Evolutionary conservation across 2,888 invertebrate species (phyloP).

Genomic region (Erebia epiphron): DNA sequence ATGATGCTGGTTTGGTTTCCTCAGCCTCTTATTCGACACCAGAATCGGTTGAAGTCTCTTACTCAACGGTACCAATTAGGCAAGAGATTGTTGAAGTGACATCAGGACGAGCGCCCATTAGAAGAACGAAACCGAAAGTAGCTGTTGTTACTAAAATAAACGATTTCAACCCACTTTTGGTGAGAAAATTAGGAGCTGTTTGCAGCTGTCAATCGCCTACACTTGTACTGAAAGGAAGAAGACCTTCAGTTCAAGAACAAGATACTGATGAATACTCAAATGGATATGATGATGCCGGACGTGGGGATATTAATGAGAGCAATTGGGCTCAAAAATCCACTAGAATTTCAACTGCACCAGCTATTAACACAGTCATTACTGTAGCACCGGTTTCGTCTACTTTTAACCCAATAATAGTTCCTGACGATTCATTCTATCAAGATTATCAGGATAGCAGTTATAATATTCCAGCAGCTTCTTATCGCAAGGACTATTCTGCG

Average conservation of each 20-base stretch:
- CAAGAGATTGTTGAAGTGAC: slow-evolving; percentile 71
- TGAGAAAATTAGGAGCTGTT: slow-evolving; percentile 88
- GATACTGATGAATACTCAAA: slow-evolving; percentile 55
- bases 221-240: slow-evolving; percentile 75
- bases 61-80: slow-evolving; percentile 58
- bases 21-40: slow-evolving; percentile 63
- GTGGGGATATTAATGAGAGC: slow-evolving; percentile 59
- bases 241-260: slow-evolving; percentile 59
- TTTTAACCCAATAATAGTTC: slow-evolving; percentile 76
- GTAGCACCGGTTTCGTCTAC: slow-evolving; percentile 65
- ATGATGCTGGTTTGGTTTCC: slow-evolving; percentile 70
- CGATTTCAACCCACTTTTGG: slow-evolving; percentile 87
- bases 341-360: slow-evolving; percentile 47
- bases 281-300: slow-evolving; percentile 57
- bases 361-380: slow-evolving; percentile 50
- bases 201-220: slow-evolving; percentile 87
- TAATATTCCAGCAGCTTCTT: slow-evolving; percentile 56
- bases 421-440: slow-evolving; percentile 76
- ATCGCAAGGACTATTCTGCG: slow-evolving; percentile 52
- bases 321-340: slow-evolving; percentile 59
- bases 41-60: slow-evolving; percentile 43
- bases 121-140: slow-evolving; percentile 74
- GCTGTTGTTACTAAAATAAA: slow-evolving; percentile 86
- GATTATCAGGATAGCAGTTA: slow-evolving; percentile 65
- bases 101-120: slow-evolving; percentile 54